A percentile compares a stretch with the other conserved stretches of the same genome.
These are phyloP conservation scores for Ceratitis capitata DNA, from an alignment of 1,140 invertebrate genomes.

Conservation along the genomic window DNA sequence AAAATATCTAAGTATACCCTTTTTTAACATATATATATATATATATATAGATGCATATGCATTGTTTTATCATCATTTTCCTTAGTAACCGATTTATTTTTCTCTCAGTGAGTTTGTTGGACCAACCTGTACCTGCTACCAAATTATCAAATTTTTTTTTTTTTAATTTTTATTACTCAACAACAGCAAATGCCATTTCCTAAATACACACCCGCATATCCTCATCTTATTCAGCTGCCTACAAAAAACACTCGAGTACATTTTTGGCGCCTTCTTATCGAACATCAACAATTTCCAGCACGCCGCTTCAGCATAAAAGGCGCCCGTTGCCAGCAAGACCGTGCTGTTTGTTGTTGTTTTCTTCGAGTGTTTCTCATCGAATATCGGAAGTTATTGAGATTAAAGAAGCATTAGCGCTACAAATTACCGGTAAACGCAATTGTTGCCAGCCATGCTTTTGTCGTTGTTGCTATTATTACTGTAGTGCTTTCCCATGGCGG, in stretches of 20 bases:
- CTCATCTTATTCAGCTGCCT: too few species aligned
- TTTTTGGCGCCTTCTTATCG: background rate
- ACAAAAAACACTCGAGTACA: background rate
- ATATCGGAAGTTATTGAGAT: slow-evolving; percentile 35
- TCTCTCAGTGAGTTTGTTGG: too few species aligned
- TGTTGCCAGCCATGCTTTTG: too few species aligned
- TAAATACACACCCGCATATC: background rate
- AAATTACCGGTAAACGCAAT: slow-evolving; percentile 25
- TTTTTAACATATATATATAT: too few species aligned
- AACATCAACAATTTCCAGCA: background rate
- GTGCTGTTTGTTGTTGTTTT: background rate
- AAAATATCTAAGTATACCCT: too few species aligned
- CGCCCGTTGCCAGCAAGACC: background rate
- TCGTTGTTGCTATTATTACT: background rate
- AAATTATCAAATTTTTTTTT: background rate
- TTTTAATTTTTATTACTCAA: background rate
- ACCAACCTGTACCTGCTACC: background rate
- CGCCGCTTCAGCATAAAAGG: background rate
- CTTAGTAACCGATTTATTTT: too few species aligned
- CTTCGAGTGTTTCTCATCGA: slow-evolving; percentile 24
- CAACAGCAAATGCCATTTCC: background rate
- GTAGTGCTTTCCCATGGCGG: background rate
- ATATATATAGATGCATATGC: too few species aligned
- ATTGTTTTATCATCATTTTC: too few species aligned
- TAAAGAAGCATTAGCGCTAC: slow-evolving; percentile 24